Base-by-base conservation (phyloP, 2,888 invertebrate genomes). In the Lysandra coridon region DNA sequence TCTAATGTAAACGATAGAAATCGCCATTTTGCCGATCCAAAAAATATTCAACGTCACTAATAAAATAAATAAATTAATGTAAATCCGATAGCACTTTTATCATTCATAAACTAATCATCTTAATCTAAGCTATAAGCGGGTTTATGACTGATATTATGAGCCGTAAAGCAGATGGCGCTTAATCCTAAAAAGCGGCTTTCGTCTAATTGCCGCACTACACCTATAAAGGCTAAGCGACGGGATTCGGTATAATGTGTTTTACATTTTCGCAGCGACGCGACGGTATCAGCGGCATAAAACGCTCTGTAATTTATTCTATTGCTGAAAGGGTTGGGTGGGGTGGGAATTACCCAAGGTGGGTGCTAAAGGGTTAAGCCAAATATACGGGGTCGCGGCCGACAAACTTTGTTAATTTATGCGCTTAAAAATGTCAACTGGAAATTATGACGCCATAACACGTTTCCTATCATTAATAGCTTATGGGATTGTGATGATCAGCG, bases 271-370 rank as follows among this genome's bases (percentile, higher is more conserved):
- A 89, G 89, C 89, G 90, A 87, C 90, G 89, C 89, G 90, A 87
- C 90, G 91, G 92, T 94, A 94, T 94, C 92, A 90, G 90, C 92
- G 92, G 93, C 94, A 93, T 93, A 94, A 94, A 94, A 93, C 91
- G 94, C 92, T 90, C 90, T 92, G 93, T 94, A 94, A 94, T 94
- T 94, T 94, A 94, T 94, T 94, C 94, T 94, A 94, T 93, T 94
- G 93, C 94, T 93, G 94, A 94, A 94, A 94, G 94, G 94, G 94
- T 94, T 88, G 92, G 91, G 92, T 88, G 89, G 88, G 94, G 94
- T 93, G 94, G 94, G 94, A 93, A 93, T 94, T 94, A 93, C 94
- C 93, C 92, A 93, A 94, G 94, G 94, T 94, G 94, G 94, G 94
- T 93, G 94, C 91, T 94, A 94, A 94, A 94, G 94, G 94, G 94